A percentile compares a stretch with the other conserved stretches of the same genome.
phyloP scores from a whole-genome alignment of 2,113 vertebrate species.

The Eurystomus gularis region DNA sequence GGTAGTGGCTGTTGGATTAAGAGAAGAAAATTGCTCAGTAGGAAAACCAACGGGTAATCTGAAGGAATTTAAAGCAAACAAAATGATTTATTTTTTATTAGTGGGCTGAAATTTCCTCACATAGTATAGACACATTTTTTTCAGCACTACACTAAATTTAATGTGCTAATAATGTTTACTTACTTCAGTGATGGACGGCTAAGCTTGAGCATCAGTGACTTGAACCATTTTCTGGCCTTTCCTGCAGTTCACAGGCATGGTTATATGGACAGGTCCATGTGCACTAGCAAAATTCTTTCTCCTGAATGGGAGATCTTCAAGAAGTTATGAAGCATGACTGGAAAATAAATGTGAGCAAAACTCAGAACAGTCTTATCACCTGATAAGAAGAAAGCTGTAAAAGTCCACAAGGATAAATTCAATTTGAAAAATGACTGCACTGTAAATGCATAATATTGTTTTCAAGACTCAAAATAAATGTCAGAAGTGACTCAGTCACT shows the following conservation, averaged over 20 bases:
- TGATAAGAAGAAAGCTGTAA: constrained; percentile 8
- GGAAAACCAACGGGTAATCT: background rate
- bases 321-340: background rate
- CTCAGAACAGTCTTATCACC: background rate
- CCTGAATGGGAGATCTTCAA: background rate
- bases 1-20: background rate
- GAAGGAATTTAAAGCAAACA: background rate
- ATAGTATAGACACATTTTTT: background rate
- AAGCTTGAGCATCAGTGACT: background rate
- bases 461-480: constrained; percentile 63
- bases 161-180: background rate
- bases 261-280: background rate
- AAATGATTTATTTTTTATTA: background rate
- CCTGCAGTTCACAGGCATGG: background rate
- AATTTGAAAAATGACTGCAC: constrained; percentile 47
- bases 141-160: background rate
- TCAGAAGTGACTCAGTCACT: constrained; percentile 48
- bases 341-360: constrained; percentile 30
- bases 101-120: background rate
- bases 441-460: constrained; percentile 49
- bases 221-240: background rate
- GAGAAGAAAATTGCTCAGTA: background rate
- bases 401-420: constrained; percentile 32
- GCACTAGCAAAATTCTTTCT: background rate
- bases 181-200: background rate